Evolutionary conservation across 2,888 invertebrate species (phyloP).

Genomic region (Tubiluchus corallicola): DNA sequence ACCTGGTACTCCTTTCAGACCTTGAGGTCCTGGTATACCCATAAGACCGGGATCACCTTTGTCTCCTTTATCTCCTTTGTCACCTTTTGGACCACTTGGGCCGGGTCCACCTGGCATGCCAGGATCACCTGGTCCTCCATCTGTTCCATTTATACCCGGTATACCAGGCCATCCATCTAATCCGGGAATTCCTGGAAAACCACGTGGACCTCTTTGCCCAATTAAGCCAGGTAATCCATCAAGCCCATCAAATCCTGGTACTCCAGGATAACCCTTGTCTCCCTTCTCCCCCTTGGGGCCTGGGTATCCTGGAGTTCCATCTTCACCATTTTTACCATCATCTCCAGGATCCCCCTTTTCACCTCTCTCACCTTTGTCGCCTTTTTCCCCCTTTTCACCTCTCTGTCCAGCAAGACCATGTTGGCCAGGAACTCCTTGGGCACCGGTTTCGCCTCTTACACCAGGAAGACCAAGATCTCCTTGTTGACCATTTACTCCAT

Average conservation of each 20-base stretch:
- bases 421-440: no score
- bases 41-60: no score
- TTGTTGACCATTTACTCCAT: not conserved
- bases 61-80: no score
- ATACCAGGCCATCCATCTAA: no score
- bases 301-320: not conserved
- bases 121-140: not conserved
- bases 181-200: not conserved
- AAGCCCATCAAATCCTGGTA: no score
- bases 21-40: no score
- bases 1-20: no score
- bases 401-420: no score
- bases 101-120: not conserved
- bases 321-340: not conserved
- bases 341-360: not conserved
- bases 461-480: not conserved
- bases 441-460: conserved; percentile 1
- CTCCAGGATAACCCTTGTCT: no score
- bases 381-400: no score
- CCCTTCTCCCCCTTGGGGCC: no score
- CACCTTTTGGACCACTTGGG: no score
- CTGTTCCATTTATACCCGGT: not conserved
- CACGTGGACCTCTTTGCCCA: not conserved
- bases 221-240: not conserved
- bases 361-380: not conserved